A percentile compares a stretch with the other conserved stretches of the same genome.
Evolutionary conservation across 2,888 invertebrate species (phyloP).

Genomic region (Chrysomela aeneicollis): DNA sequence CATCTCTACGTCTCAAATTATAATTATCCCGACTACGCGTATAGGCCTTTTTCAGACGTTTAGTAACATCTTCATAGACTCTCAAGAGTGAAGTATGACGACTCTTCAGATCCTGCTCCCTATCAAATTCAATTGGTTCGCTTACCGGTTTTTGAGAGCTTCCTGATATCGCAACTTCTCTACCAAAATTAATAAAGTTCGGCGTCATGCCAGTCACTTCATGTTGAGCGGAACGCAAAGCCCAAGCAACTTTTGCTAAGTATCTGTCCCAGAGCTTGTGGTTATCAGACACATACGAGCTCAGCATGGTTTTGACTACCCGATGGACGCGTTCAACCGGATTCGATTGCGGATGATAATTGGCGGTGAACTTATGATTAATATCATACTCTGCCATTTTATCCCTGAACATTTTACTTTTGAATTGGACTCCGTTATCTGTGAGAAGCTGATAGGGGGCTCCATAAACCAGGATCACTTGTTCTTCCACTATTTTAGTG

Average conservation of each 20-base stretch:
- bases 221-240: conserved; percentile 20
- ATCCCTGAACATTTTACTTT: conserved; percentile 19
- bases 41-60: conserved; percentile 19
- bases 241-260: conserved; percentile 20
- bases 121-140: background rate
- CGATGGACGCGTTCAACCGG: conserved; percentile 34
- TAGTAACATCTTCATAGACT: background rate
- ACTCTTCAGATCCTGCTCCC: too few species aligned
- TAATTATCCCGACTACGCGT: conserved; percentile 15
- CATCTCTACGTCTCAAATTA: conserved; percentile 22
- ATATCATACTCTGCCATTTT: conserved; percentile 25
- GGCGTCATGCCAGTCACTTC: conserved; percentile 27
- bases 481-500: conserved; percentile 28
- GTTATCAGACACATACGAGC: conserved; percentile 19
- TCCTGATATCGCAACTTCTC: conserved; percentile 21
- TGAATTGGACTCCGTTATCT: conserved; percentile 40
- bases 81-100: too few species aligned
- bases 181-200: conserved; percentile 28
- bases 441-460: conserved; percentile 32
- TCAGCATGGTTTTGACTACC: conserved; percentile 32
- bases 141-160: background rate
- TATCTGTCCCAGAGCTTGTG: conserved; percentile 21
- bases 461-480: conserved; percentile 35
- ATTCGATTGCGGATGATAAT: conserved; percentile 32
- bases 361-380: conserved; percentile 28